Evolutionary conservation across 2,113 vertebrate genomes (phyloP), one percentile per base, ranked within the genome.

Genomic region (Muscicapa adusta): DNA sequence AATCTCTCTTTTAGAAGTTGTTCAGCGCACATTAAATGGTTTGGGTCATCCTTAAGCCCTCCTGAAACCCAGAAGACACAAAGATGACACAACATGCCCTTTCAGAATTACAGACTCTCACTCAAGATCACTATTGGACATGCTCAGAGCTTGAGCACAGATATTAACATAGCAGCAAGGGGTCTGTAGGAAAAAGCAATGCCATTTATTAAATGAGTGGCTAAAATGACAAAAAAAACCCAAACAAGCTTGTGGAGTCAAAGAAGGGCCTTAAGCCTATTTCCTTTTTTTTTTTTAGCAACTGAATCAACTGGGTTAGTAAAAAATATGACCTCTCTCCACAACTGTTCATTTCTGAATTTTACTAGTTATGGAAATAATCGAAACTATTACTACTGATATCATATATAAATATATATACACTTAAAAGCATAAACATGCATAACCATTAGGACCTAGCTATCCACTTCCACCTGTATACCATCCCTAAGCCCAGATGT

Each of bases 151-250:
- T 68, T 67, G 61, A 88, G 45, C 24, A 50, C 51, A 84, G 51
- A 43, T 62, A 83, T 92, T 96, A 94, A 70, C 72, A 77, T 19
- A 91, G 45, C 93, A 96, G 82, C 95, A 94, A 88, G 91, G 57
- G 67, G 63, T 73, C 72, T 80, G 56, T 10, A 66, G 75, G 72
- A 40, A 91, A 82, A 83, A 90, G 67, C 51, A 84, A 38, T 88
- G 38, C 13, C 50, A 17, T 90, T 83, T 94, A 73, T 85, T 93
- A 96, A 67, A 89, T 5, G 1, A 70, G 29, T 36, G 38, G 3
- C 47, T 90, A 34, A 62, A 66, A 83, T 8, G 62, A 80, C 81
- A 15, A 71, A 58, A 73, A 77, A 78, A 58, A 5, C 0, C 0
- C 19, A 71, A 93, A 75, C 47, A 75, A 60, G 11, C 2, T 67